Conservation (phyloP, 2,113 vertebrate genomes). For the Chaetodon auriga region DNA sequence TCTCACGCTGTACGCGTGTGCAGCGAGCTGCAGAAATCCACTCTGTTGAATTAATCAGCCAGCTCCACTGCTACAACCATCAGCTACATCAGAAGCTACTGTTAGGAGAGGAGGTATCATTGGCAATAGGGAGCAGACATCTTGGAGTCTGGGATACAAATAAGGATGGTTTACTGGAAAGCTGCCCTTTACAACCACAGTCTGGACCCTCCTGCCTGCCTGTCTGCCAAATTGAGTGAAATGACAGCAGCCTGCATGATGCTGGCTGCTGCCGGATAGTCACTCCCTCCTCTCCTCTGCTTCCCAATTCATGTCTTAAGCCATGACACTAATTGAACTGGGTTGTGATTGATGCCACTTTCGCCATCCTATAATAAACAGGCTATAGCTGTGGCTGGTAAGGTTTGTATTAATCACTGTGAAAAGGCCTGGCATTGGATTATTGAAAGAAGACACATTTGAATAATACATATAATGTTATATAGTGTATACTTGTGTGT, state of each 20-base stretch:
- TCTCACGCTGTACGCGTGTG: slow-evolving; percentile 46
- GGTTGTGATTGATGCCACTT: slow-evolving; percentile 36
- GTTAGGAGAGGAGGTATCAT: slow-evolving; percentile 42
- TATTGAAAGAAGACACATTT: neutral
- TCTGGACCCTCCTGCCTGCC: slow-evolving; percentile 37
- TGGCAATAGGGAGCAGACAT: slow-evolving; percentile 44
- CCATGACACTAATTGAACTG: slow-evolving; percentile 40
- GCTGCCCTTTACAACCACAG: slow-evolving; percentile 12
- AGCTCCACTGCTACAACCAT: slow-evolving; percentile 63
- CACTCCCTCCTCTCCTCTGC: slow-evolving; percentile 16
- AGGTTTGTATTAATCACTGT: neutral
- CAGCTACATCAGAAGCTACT: slow-evolving; percentile 59
- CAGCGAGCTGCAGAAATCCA: slow-evolving; percentile 74
- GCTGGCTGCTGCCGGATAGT: slow-evolving; percentile 23
- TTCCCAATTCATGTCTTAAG: slow-evolving; percentile 16
- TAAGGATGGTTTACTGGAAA: slow-evolving; percentile 31
- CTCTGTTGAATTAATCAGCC: slow-evolving; percentile 78
- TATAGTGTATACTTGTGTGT: neutral
- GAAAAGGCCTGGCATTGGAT: neutral
- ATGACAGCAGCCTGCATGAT: slow-evolving; percentile 46
- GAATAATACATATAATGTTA: neutral
- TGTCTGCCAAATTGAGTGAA: slow-evolving; percentile 46
- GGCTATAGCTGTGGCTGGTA: neutral
- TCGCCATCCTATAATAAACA: neutral
- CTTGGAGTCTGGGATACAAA: slow-evolving; percentile 44